Percentiles rank a stretch among this genome's conserved stretches.
phyloP scores from a whole-genome alignment of 2,113 vertebrate genomes.

The Bos javanicus region DNA sequence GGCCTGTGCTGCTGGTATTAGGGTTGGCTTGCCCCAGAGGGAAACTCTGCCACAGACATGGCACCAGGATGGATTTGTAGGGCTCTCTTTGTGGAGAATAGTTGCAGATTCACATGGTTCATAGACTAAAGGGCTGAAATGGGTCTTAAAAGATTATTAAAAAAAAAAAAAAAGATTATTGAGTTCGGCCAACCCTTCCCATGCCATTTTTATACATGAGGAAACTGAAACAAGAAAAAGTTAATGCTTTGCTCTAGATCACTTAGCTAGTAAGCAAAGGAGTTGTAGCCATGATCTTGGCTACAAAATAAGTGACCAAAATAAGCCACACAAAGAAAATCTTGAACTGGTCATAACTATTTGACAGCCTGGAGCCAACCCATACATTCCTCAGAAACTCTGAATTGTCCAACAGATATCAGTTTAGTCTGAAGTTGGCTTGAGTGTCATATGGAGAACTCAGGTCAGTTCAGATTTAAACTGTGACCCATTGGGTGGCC shows the following conservation, averaged over 20 bases:
- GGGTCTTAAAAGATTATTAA: not conserved
- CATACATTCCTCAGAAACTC: not conserved
- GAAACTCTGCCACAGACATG: not conserved
- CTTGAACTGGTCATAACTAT: not conserved
- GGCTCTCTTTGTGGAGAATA: not conserved
- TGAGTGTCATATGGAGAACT: not conserved
- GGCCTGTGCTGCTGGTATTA: not conserved
- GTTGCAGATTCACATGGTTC: not conserved
- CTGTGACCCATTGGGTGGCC: not conserved
- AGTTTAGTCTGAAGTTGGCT: not conserved
- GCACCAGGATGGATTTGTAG: not conserved
- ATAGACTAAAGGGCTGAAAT: not conserved
- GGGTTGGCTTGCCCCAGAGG: not conserved
- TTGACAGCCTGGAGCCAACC: not conserved
- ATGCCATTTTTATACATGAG: not conserved
- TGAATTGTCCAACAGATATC: not conserved
- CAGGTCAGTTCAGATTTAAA: not conserved
- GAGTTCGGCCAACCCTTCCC: not conserved
- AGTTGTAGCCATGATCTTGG: not conserved
- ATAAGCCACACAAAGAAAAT: not conserved
- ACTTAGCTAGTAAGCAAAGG: not conserved
- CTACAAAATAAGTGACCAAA: not conserved
- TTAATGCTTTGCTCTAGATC: not conserved
- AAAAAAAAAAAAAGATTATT: not conserved
- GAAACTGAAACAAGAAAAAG: not conserved